phyloP scores from a whole-genome alignment of 2,113 vertebrate genomes.

The Corythornis madagascariensis region DNA sequence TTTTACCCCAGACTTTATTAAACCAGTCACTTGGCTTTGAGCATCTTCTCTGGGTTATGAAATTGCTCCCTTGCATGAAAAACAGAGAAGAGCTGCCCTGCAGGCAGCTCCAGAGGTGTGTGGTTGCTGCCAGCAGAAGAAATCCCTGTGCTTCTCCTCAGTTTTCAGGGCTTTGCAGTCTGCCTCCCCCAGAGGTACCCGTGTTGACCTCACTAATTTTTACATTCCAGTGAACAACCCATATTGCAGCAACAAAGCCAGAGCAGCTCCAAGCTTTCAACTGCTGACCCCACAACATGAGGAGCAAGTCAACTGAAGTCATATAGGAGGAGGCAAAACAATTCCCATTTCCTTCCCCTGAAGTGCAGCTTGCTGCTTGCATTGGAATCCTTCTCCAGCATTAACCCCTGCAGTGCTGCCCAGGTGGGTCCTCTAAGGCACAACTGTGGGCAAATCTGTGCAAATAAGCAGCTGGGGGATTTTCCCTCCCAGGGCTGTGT shows the following conservation, averaged over 20 bases:
- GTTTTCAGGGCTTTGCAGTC: neutral
- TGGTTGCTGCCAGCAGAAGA: neutral
- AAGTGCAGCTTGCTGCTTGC: neutral
- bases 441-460: neutral
- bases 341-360: conserved; percentile 1
- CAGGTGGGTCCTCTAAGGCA: neutral
- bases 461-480: neutral
- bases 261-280: conserved; percentile 3
- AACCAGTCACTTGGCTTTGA: neutral
- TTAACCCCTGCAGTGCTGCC: neutral
- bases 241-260: neutral
- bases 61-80: neutral
- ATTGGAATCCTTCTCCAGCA: neutral
- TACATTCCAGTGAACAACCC: neutral
- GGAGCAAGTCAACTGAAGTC: neutral
- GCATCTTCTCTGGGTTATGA: neutral
- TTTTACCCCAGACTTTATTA: neutral
- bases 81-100: neutral
- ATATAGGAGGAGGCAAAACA: neutral
- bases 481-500: neutral
- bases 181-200: neutral
- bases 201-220: neutral
- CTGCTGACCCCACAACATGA: neutral
- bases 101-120: neutral
- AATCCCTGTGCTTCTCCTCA: neutral